Percentiles rank a stretch among this genome's conserved stretches.
Conservation (phyloP, 2,113 vertebrate species). For the Leptodactylus fuscus region DNA sequence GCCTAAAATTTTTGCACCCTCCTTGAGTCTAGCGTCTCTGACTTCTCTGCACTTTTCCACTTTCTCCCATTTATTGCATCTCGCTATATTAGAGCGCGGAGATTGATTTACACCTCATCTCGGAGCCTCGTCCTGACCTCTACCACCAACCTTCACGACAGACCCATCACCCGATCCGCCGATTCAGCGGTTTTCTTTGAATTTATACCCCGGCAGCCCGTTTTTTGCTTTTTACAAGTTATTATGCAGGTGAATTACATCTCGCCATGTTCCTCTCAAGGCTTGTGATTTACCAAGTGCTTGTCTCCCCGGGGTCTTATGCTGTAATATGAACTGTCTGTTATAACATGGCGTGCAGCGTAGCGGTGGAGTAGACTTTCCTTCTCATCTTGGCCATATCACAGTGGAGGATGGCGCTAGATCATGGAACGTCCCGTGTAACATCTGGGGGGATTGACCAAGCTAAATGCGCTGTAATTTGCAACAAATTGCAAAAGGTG, state of each 20-base stretch:
- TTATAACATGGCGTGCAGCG: no score
- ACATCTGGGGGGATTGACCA: no score
- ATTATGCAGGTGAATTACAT: constrained; percentile 16
- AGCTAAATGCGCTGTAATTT: no score
- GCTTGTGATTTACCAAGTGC: neutral
- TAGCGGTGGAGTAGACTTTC: neutral
- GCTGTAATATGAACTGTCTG: neutral
- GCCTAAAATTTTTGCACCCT: no score
- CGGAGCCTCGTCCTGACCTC: neutral
- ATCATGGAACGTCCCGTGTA: no score
- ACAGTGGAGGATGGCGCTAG: no score
- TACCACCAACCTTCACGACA: constrained; percentile 26
- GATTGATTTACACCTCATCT: constrained; percentile 28
- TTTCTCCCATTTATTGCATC: constrained; percentile 18
- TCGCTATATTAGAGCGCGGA: neutral
- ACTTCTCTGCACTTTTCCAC: neutral
- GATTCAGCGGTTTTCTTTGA: neutral
- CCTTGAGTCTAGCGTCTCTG: no score
- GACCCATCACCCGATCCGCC: constrained; percentile 1
- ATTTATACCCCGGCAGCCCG: neutral
- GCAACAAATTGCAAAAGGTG: no score
- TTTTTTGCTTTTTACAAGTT: neutral
- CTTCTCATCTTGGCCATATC: neutral
- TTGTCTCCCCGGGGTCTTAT: neutral
- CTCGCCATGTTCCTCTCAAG: neutral